Conservation (phyloP, 2,888 invertebrate genomes). For the Caenorhabditis zanzibari region DNA sequence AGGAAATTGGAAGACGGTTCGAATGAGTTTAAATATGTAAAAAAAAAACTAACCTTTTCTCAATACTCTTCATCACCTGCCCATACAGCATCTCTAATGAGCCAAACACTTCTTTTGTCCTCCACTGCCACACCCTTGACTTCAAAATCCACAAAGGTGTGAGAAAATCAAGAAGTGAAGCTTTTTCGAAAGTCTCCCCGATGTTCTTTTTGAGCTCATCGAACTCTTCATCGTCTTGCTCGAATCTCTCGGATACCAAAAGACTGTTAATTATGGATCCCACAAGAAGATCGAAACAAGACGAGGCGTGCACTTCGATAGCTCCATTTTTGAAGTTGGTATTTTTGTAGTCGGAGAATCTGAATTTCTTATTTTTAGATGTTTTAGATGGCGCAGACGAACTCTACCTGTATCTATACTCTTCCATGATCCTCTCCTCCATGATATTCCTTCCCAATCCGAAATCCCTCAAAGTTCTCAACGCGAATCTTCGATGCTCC, state of each 20-base stretch:
- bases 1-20: no score
- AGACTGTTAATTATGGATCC: conserved; percentile 72
- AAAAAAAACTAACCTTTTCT: conserved; percentile 1
- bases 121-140: conserved; percentile 43
- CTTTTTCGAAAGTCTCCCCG: conserved; percentile 27
- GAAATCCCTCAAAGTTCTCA: conserved; percentile 70
- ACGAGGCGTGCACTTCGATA: conserved; percentile 36
- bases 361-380: neutral
- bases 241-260: conserved; percentile 66
- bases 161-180: conserved; percentile 46
- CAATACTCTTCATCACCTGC: conserved; percentile 6
- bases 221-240: conserved; percentile 56
- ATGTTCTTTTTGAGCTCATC: conserved; percentile 53
- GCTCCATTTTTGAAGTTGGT: conserved; percentile 17
- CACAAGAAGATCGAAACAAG: conserved; percentile 69
- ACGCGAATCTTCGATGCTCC: conserved; percentile 68
- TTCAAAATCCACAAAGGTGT: conserved; percentile 40
- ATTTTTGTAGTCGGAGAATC: conserved; percentile 18
- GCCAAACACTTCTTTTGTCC: conserved; percentile 2
- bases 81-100: neutral
- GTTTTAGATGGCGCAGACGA: no score
- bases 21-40: neutral
- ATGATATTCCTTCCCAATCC: conserved; percentile 70
- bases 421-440: conserved; percentile 70
- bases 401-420: conserved; percentile 59